Percentiles rank a stretch among this genome's conserved stretches.
Evolutionary conservation across 1,140 invertebrate genomes (phyloP).

Genomic region (Drosophila lini): DNA sequence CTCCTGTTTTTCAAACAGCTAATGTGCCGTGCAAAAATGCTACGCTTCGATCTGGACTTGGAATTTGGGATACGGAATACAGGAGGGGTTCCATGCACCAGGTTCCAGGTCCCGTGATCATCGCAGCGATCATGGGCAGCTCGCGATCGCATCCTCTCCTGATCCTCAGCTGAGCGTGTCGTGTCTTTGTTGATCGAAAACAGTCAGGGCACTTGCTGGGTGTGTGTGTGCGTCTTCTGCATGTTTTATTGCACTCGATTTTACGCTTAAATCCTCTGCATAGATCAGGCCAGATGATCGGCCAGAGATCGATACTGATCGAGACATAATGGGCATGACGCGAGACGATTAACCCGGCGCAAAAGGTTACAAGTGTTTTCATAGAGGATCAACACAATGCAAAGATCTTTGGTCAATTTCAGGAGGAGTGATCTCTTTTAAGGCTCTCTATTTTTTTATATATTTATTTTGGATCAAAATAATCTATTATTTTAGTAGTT

Average conservation of each 20-base stretch:
- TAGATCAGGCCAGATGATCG: constrained; percentile 36
- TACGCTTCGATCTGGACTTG: constrained; percentile 38
- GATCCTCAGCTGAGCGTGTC: constrained; percentile 54
- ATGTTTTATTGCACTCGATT: constrained; percentile 76
- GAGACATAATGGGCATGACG: constrained; percentile 64
- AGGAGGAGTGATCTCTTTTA: constrained; percentile 12
- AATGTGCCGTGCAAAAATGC: constrained; percentile 76
- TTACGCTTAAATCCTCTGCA: constrained; percentile 60
- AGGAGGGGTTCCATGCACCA: constrained; percentile 1
- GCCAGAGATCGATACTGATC: constrained; percentile 38
- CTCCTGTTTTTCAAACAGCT: constrained; percentile 53
- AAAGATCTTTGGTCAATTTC: not conserved
- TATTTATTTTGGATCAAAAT: not conserved
- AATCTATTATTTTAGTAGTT: constrained; percentile 19
- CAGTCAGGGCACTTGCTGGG: constrained; percentile 69
- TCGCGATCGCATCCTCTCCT: constrained; percentile 54
- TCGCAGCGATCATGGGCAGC: constrained; percentile 67
- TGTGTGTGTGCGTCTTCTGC: constrained; percentile 12
- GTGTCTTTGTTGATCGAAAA: constrained; percentile 60
- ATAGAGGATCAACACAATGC: constrained; percentile 23
- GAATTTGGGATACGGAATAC: constrained; percentile 14
- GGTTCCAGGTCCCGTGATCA: constrained; percentile 49
- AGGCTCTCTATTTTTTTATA: no score
- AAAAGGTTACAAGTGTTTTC: constrained; percentile 34
- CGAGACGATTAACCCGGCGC: constrained; percentile 58